These are phyloP conservation scores for Ploceus nigricollis DNA, from an alignment of 2,113 vertebrate genomes.

Conservation along the genomic window DNA sequence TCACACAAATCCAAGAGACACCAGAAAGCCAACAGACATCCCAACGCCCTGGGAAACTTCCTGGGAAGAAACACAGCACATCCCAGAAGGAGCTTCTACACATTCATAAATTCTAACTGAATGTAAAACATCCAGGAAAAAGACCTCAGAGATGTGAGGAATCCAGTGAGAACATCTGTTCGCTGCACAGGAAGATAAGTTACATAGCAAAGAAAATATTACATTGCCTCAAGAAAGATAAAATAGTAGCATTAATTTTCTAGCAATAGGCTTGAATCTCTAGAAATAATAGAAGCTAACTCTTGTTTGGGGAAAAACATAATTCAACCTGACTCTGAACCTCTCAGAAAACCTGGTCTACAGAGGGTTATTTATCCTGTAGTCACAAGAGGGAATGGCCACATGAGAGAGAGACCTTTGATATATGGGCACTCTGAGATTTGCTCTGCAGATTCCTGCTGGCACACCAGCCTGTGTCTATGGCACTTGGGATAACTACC, in stretches of 20 bases:
- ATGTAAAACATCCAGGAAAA: constrained; percentile 54
- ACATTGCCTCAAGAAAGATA: constrained; percentile 28
- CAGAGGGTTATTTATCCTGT: background rate
- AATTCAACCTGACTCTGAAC: background rate
- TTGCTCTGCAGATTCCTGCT: background rate
- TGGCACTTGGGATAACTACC: background rate
- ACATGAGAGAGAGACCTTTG: fast-evolving
- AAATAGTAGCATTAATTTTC: background rate
- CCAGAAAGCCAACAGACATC: background rate
- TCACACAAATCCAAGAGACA: background rate
- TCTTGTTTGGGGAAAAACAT: background rate
- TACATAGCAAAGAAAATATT: constrained; percentile 57
- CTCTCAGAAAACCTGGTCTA: background rate
- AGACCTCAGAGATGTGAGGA: constrained; percentile 52
- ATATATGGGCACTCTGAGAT: background rate
- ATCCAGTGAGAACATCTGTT: constrained; percentile 60
- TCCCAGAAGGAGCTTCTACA: constrained; percentile 49
- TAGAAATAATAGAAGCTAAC: background rate
- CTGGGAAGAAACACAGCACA: constrained; percentile 33
- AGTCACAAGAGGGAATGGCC: background rate
- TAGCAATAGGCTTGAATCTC: background rate
- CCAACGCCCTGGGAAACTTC: background rate
- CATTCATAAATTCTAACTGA: constrained; percentile 55
- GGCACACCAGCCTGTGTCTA: background rate
- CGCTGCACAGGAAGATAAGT: background rate